phyloP scores from a whole-genome alignment of 2,888 invertebrate species.

The Catocala fraxini region DNA sequence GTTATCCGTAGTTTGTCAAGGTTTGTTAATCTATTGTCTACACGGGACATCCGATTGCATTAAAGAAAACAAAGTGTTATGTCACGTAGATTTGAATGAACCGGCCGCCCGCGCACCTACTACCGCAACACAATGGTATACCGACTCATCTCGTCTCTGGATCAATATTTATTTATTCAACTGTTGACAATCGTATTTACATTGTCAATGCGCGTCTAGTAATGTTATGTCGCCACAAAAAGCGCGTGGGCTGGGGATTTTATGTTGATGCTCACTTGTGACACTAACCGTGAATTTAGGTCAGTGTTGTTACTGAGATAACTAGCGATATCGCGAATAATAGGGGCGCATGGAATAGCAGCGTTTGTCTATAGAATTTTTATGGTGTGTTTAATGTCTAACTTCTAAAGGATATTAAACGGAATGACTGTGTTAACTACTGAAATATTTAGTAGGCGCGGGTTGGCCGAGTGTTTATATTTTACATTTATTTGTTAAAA shows the following conservation, averaged over 20 bases:
- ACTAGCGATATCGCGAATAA: constrained; percentile 50
- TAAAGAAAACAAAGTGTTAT: constrained; percentile 58
- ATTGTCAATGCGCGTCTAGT: constrained; percentile 76
- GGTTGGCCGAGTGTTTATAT: too few relatives aligned
- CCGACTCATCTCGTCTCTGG: constrained; percentile 78
- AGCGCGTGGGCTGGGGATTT: constrained; percentile 74
- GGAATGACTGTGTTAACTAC: too few relatives aligned
- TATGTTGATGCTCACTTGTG: constrained; percentile 77
- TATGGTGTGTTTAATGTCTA: not conserved
- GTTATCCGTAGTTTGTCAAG: constrained; percentile 25
- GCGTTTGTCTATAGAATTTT: constrained; percentile 24
- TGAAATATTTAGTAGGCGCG: too few relatives aligned
- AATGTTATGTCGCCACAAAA: constrained; percentile 65
- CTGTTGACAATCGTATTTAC: constrained; percentile 86
- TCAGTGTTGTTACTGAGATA: constrained; percentile 67
- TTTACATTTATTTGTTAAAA: too few relatives aligned
- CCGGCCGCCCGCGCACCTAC: constrained; percentile 65
- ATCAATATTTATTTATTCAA: constrained; percentile 86
- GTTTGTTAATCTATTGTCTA: constrained; percentile 45
- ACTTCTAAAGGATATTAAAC: too few relatives aligned
- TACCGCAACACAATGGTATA: constrained; percentile 67
- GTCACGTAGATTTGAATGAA: constrained; percentile 62
- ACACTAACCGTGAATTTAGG: constrained; percentile 77
- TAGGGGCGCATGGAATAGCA: constrained; percentile 27
- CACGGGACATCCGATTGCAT: constrained; percentile 43